A percentile compares a stretch with the other conserved stretches of the same genome.
Evolutionary conservation across 2,113 vertebrate species (phyloP).

Genomic region (Cinclus mexicanus): DNA sequence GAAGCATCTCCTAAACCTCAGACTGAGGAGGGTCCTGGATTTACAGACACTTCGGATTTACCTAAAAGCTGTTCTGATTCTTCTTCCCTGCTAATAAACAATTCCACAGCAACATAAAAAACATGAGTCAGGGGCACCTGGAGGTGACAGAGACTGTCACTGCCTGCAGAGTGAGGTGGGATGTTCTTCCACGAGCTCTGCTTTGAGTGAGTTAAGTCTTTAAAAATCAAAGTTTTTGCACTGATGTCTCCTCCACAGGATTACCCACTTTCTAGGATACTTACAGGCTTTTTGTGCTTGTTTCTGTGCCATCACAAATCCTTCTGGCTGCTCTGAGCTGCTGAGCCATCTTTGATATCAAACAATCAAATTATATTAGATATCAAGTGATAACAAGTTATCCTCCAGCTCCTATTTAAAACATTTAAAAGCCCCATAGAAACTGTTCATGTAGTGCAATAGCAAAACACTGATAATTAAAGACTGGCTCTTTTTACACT

Average conservation of each 20-base stretch:
- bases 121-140: not conserved
- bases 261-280: fast-evolving
- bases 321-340: not conserved
- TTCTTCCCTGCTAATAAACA: not conserved
- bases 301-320: not conserved
- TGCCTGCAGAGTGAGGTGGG: not conserved
- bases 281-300: not conserved
- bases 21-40: not conserved
- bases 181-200: not conserved
- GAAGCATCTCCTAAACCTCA: not conserved
- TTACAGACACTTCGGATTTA: not conserved
- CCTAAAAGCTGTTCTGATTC: not conserved
- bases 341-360: not conserved
- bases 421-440: not conserved
- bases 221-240: not conserved
- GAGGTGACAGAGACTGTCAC: not conserved
- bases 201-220: not conserved
- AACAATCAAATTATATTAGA: not conserved
- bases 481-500: not conserved
- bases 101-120: not conserved
- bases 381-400: not conserved
- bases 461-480: not conserved
- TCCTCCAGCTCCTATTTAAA: not conserved
- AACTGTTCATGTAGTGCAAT: not conserved
- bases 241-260: not conserved